These are phyloP conservation scores for Tricholaema leucomelas DNA, from an alignment of 2,113 vertebrate genomes.

Conservation along the genomic window DNA sequence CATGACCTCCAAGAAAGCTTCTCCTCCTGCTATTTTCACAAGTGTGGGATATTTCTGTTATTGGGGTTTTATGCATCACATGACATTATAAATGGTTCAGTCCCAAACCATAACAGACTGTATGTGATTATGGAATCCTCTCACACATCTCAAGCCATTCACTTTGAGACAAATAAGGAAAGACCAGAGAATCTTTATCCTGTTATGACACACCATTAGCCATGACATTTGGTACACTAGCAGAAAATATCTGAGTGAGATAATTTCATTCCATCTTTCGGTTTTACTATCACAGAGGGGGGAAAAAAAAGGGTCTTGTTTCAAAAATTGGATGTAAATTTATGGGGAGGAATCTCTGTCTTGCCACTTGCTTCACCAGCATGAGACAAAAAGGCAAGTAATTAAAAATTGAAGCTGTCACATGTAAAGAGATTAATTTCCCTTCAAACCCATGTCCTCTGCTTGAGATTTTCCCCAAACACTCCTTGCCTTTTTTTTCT, in stretches of 20 bases:
- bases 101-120: neutral
- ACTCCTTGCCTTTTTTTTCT: neutral
- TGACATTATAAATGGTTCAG: neutral
- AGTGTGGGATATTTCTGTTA: neutral
- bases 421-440: neutral
- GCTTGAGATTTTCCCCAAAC: neutral
- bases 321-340: neutral
- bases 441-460: neutral
- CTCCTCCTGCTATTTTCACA: neutral
- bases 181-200: neutral
- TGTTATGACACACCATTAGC: neutral
- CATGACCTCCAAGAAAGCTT: neutral
- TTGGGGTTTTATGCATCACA: neutral
- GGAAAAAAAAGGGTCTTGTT: neutral
- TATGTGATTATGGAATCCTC: neutral
- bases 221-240: neutral
- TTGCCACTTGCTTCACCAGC: neutral
- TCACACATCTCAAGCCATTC: neutral
- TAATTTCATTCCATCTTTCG: neutral
- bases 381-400: neutral
- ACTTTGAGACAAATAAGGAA: neutral
- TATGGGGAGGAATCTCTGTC: neutral
- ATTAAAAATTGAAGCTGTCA: conserved; percentile 33
- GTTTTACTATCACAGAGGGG: neutral
- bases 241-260: neutral